Base-by-base conservation (phyloP, 2,888 invertebrate species). In the Syritta pipiens region DNA sequence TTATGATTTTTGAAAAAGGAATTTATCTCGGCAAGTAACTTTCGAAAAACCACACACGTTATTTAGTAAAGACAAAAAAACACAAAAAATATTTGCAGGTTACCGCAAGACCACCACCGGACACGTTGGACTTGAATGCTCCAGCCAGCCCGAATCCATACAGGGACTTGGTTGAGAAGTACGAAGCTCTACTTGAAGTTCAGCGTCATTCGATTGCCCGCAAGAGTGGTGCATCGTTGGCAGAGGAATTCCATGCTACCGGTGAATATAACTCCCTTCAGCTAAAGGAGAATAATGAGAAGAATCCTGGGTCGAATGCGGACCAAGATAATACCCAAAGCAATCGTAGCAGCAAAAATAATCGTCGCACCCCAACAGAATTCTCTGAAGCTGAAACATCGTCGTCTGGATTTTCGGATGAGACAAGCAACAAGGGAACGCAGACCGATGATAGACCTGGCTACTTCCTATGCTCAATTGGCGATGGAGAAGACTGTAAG, bases 311-410 rank as follows among this genome's bases (percentile, higher is more conserved):
- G 6, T 22, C 32, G 17, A 59, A 72, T 42, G 10, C 65, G 57
- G 71, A 76, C 30, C 65, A 72, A 19, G 74, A 81, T 7, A 75
- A 55, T 22, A 60, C 57, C 19, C 74, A 77, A 92, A 84, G 92
- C 91, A 76, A 81, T 55, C 49, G 59, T 24, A 75, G 82, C 53
- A 82, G 83, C 46, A 86, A 86, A 28, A 90, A 90, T 68, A 89
- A 89, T 71, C 93, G 94, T 9, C 92, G 92, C 82, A 95, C 95
- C 1, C 95, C 95, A 0, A 93, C 93, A 0, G 95, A 95, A 86
- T 95, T 95, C 85, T 95, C 95, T 0, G 95, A 95, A 87, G 94
- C 95, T 1, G 96, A 95, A 87, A 95, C 96, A 0, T 94, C 94
- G 17, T 95, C 95, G 10, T 95, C 95, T 0, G 95, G 94, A 6